These are phyloP conservation scores for Neotoxoptera formosana DNA, from an alignment of 1,140 invertebrate genomes.

Conservation along the genomic window DNA sequence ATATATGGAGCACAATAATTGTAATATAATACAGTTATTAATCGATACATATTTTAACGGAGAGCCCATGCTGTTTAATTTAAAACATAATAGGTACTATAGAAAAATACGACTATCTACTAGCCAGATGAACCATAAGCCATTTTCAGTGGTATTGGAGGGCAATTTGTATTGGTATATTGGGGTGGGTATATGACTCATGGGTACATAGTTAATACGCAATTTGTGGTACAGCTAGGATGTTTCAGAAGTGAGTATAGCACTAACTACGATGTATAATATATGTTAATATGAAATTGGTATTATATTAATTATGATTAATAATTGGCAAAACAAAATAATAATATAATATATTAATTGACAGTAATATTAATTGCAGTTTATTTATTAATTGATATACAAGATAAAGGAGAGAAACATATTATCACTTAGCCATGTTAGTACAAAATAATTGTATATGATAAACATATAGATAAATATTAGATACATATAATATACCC, in stretches of 20 bases:
- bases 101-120: neutral
- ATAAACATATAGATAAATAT: neutral
- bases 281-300: neutral
- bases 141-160: too few species aligned
- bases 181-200: too few species aligned
- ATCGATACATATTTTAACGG: neutral
- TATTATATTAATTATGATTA: neutral
- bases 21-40: neutral
- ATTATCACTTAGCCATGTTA: neutral
- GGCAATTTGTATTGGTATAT: neutral
- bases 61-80: neutral
- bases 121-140: too few species aligned
- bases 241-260: too few species aligned
- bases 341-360: neutral
- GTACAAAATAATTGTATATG: too few species aligned
- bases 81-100: neutral
- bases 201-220: neutral
- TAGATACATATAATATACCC: neutral
- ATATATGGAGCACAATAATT: too few species aligned
- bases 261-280: too few species aligned
- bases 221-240: too few species aligned
- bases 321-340: neutral
- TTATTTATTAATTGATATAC: neutral
- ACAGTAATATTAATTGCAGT: neutral
- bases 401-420: neutral